These are phyloP conservation scores for Archips crataeganus DNA, from an alignment of 2,888 invertebrate genomes.

Conservation along the genomic window DNA sequence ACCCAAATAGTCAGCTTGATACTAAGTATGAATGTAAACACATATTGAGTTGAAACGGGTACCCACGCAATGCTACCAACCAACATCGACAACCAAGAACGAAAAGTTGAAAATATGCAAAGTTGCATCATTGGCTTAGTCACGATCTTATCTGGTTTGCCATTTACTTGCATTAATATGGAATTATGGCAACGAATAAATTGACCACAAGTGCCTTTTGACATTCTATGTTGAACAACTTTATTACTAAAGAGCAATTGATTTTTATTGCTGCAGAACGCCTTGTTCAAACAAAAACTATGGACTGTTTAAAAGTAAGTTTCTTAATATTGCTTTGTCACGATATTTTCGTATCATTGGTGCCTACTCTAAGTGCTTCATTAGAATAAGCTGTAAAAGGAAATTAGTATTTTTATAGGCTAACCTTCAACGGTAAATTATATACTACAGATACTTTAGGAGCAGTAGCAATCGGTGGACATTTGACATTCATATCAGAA, in stretches of 20 bases:
- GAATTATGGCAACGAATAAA: slow-evolving; percentile 63
- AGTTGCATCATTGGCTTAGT: slow-evolving; percentile 72
- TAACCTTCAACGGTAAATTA: not conserved
- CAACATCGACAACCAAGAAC: slow-evolving; percentile 33
- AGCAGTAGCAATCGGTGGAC: no score
- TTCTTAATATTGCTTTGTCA: slow-evolving; percentile 49
- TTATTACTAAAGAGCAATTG: slow-evolving; percentile 50
- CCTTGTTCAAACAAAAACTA: slow-evolving; percentile 47
- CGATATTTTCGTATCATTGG: slow-evolving; percentile 43
- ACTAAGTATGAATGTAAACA: slow-evolving; percentile 33
- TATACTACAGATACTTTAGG: no score
- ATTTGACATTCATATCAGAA: not conserved
- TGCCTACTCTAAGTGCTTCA: slow-evolving; percentile 19
- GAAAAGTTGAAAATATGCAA: slow-evolving; percentile 50
- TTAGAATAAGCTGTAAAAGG: slow-evolving; percentile 23
- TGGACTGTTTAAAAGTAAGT: slow-evolving; percentile 46
- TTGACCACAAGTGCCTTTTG: slow-evolving; percentile 55
- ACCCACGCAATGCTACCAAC: slow-evolving; percentile 35
- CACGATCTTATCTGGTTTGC: slow-evolving; percentile 71
- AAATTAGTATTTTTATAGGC: slow-evolving; percentile 16
- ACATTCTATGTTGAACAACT: slow-evolving; percentile 46
- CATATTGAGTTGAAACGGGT: slow-evolving; percentile 23
- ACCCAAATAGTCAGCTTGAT: slow-evolving; percentile 25
- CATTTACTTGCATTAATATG: slow-evolving; percentile 71
- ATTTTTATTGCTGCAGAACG: slow-evolving; percentile 47